Evolutionary conservation across 2,113 vertebrate genomes (phyloP), one percentile per base, ranked within the genome.

Genomic region (Solea solea): DNA sequence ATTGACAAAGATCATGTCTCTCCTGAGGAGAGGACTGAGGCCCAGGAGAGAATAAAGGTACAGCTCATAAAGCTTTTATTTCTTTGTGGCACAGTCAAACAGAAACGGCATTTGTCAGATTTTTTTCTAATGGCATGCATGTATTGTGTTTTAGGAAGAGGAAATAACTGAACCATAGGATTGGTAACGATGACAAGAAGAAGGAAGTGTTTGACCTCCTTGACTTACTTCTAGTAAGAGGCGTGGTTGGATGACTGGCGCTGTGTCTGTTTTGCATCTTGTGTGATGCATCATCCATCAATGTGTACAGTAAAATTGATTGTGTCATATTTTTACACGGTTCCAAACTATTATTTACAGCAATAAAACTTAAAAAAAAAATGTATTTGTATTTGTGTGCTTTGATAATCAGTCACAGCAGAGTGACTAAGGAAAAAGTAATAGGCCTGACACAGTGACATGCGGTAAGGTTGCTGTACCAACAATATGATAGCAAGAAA

Each of bases 1-100:
- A 92, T 98, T 0, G 96, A 99, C 89, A 99, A 98, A 85, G 95
- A 94, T 0, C 66, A 72, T 0, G 67, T 94, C 6, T 91, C 94
- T 54, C n/a, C 89, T 0, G 95, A 95, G 0, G 97, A 98, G 67
- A 82, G 58, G 66, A 41, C n/a, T 2, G 95, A 96, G 15, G 95
- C 93, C 0, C 69, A 59, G 0, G 84, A 92, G 41, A 87, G 62
- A 40, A 85, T 87, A 59, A 78, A 25, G 84, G 93, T 94, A 78
- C 75, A 58, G 9, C 10, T 12, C 25, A 40, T 1, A 15, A 34
- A 1, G 27, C 53, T 4, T 4, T 9, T 9, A 9, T 14, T 53
- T 46, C 12, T 27, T 27, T 66, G 40, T 71, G 27, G 2, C 39
- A 53, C 16, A 0, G 4, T 53, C 11, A 42, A 7, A 51, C 11